These are phyloP conservation scores for Rhyacichthys aspro DNA, from an alignment of 2,797 vertebrate species.

Conservation along the genomic window DNA sequence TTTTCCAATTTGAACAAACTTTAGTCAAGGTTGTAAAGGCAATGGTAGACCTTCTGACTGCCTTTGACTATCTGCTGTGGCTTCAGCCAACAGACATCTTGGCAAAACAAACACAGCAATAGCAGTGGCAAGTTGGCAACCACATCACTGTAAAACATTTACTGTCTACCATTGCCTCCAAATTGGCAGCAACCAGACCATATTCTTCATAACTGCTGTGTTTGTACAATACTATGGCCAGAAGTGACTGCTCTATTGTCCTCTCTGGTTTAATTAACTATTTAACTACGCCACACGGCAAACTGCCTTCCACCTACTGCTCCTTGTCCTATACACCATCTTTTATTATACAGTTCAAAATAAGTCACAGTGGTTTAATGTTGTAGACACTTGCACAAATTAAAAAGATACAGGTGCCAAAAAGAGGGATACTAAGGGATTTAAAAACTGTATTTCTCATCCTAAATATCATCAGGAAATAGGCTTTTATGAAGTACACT, in stretches of 20 bases:
- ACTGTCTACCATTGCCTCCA: conserved; percentile 12
- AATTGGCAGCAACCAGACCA: conserved; percentile 10
- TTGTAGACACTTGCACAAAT: too few relatives aligned
- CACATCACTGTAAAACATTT: conserved; percentile 8
- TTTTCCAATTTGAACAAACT: too few relatives aligned
- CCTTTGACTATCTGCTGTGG: neutral
- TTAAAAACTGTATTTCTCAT: too few relatives aligned
- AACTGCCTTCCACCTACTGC: neutral
- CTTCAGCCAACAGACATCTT: conserved; percentile 11
- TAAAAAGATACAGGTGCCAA: too few relatives aligned
- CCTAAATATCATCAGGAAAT: too few relatives aligned
- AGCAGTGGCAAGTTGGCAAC: conserved; percentile 5
- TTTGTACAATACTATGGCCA: conserved; percentile 4
- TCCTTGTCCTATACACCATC: too few relatives aligned
- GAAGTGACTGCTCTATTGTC: neutral
- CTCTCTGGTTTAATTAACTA: conserved; percentile 2
- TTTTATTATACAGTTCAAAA: too few relatives aligned
- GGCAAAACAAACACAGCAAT: conserved; percentile 12
- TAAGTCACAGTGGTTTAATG: too few relatives aligned
- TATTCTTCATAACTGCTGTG: conserved; percentile 2
- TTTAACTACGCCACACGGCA: neutral
- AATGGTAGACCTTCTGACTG: conserved; percentile 7
- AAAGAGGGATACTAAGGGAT: too few relatives aligned
- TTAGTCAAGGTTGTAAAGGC: neutral
- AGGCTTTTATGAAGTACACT: too few relatives aligned